Evolutionary conservation across 2,113 vertebrate species (phyloP), one percentile per base, ranked within the genome.

Genomic region (Malurus alboscapulatus): DNA sequence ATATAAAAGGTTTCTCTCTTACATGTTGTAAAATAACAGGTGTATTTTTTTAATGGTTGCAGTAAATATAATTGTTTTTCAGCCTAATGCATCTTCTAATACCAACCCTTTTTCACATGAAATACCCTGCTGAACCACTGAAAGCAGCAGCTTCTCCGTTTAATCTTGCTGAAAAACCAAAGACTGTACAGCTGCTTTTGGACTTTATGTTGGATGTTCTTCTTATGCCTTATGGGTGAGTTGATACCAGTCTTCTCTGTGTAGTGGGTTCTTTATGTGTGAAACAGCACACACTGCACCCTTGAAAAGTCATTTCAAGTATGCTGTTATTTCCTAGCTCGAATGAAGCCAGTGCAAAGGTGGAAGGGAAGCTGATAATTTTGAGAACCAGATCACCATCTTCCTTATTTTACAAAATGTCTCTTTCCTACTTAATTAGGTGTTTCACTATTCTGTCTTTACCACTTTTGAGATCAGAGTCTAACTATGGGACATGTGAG

Each of bases 121-220:
- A 99, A 97, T 99, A 99, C 93, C 98, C 98, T 57, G 97, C 98
- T 83, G 98, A 99, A 97, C 96, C 97, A 74, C 96, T 98, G 88
- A 99, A 98, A 98, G 97, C 96, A 98, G 98, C 96, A 95, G 96
- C 98, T 85, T 98, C 98, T 96, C 98, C 98, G 0, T 99, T 99
- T 97, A 99, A 99, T 96, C 98, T 99, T 97, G 98, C 98, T 78
- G 99, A 99, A 98, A 98, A 99, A 97, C 99, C 99, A 98, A 99
- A 99, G 98, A 99, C 98, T 61, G 98, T 99, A 90, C 99, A 99
- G 91, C 97, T 99, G 93, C 98, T 99, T 94, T 98, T 99, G 97
- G 99, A 99, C 97, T 99, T 99, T 92, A 99, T 99, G 99, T 97
- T 99, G 77, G 99, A 99, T 94, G 99, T 99, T 93, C 98, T 99